These are phyloP conservation scores for Chrysopilus asiliformis DNA, from an alignment of 2,888 invertebrate species.

Conservation along the genomic window DNA sequence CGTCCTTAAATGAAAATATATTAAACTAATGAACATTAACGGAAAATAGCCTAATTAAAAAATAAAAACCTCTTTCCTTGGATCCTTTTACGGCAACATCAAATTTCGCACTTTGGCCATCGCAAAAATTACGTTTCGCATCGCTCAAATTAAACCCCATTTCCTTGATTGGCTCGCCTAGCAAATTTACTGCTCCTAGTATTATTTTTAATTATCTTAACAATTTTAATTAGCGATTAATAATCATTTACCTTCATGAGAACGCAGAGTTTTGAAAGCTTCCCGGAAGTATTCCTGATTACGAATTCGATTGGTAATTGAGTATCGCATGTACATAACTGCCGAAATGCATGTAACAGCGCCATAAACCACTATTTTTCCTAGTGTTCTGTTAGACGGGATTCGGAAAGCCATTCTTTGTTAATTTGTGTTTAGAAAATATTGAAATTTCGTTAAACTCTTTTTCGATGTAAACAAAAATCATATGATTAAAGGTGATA, in stretches of 20 bases:
- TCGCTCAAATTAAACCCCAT: slow-evolving; percentile 47
- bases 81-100: slow-evolving; percentile 52
- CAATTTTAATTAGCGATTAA: background rate
- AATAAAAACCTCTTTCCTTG: slow-evolving; percentile 44
- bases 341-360: slow-evolving; percentile 38
- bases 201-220: slow-evolving; percentile 14
- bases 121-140: slow-evolving; percentile 37
- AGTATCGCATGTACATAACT: slow-evolving; percentile 33
- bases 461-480: too few species aligned
- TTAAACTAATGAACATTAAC: background rate
- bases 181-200: slow-evolving; percentile 44
- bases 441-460: too few species aligned
- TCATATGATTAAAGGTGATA: too few species aligned
- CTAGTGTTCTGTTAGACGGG: slow-evolving; percentile 41
- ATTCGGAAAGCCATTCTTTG: slow-evolving; percentile 21
- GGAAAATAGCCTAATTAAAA: background rate
- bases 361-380: slow-evolving; percentile 50
- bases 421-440: too few species aligned
- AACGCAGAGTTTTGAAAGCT: slow-evolving; percentile 45
- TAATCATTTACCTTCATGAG: slow-evolving; percentile 30
- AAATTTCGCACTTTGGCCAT: slow-evolving; percentile 44
- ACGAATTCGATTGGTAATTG: slow-evolving; percentile 43
- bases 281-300: slow-evolving; percentile 47
- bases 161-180: slow-evolving; percentile 64
- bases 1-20: slow-evolving; percentile 19